phyloP scores from a whole-genome alignment of 2,113 vertebrate genomes.

The Eidolon helvum region DNA sequence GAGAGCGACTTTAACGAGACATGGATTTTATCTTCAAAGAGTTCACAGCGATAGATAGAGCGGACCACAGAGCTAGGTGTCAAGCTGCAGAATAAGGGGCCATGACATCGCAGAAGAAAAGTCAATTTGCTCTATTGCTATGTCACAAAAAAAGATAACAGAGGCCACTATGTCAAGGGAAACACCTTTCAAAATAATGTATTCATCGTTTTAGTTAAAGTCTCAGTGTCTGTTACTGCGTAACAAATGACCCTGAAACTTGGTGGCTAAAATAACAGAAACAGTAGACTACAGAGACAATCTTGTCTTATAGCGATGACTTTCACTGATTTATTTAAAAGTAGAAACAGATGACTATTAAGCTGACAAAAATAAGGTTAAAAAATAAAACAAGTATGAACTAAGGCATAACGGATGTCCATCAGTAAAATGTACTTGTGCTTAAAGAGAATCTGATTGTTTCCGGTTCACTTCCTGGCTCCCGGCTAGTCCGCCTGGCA shows the following conservation, averaged over 20 bases:
- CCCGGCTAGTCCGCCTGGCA: neutral
- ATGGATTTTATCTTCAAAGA: neutral
- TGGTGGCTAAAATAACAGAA: neutral
- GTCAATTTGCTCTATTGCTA: neutral
- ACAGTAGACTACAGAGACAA: neutral
- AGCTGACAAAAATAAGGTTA: neutral
- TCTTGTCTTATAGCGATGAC: neutral
- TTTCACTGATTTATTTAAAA: neutral
- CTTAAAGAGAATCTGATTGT: neutral
- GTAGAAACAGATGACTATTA: neutral
- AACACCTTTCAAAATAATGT: neutral
- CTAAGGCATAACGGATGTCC: neutral
- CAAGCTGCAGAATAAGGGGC: neutral
- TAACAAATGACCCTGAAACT: neutral
- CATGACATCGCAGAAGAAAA: neutral
- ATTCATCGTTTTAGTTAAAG: neutral
- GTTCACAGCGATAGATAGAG: rapidly evolving
- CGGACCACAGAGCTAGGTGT: rapidly evolving
- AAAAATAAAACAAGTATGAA: neutral
- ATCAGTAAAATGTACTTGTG: neutral
- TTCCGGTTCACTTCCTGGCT: neutral
- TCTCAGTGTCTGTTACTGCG: neutral
- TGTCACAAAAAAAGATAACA: neutral
- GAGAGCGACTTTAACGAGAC: neutral
- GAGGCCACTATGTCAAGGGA: neutral